A percentile compares a stretch with the other conserved stretches of the same genome.
These are phyloP conservation scores for Phrixothrix hirtus DNA, from an alignment of 2,888 invertebrate genomes.

Conservation along the genomic window DNA sequence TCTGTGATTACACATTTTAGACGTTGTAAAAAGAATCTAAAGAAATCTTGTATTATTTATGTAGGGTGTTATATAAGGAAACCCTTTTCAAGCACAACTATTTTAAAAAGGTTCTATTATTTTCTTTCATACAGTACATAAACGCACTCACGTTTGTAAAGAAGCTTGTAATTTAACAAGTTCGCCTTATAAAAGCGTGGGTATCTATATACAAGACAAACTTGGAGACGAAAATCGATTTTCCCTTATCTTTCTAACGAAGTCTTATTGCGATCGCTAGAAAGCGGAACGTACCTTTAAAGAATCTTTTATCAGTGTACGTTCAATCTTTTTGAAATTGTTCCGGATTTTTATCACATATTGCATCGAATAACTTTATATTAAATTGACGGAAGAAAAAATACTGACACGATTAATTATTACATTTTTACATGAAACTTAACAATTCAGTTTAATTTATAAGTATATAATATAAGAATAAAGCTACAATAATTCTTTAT, in stretches of 20 bases:
- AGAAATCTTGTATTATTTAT: not conserved
- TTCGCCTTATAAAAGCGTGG: constrained; percentile 14
- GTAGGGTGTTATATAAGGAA: not conserved
- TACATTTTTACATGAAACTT: too few species aligned
- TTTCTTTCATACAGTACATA: too few species aligned
- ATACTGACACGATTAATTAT: too few species aligned
- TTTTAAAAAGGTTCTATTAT: not conserved
- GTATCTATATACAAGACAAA: constrained; percentile 10
- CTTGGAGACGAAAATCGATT: constrained; percentile 19
- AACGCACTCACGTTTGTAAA: constrained; percentile 9
- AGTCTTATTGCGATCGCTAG: constrained; percentile 23
- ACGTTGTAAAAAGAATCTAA: too few species aligned
- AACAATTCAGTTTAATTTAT: too few species aligned
- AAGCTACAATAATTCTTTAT: too few species aligned
- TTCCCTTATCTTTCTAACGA: constrained; percentile 25
- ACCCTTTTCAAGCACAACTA: not conserved
- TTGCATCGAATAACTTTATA: too few species aligned
- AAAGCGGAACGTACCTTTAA: constrained; percentile 17
- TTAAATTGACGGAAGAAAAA: too few species aligned
- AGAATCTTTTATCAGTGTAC: constrained; percentile 1
- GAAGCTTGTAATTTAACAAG: constrained; percentile 14
- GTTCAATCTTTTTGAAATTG: not conserved
- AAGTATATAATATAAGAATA: too few species aligned
- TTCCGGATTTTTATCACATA: constrained; percentile 1
- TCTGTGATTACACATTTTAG: too few species aligned